Evolutionary conservation across 2,797 vertebrate species (phyloP).

Genomic region (Hippoglossus hippoglossus): DNA sequence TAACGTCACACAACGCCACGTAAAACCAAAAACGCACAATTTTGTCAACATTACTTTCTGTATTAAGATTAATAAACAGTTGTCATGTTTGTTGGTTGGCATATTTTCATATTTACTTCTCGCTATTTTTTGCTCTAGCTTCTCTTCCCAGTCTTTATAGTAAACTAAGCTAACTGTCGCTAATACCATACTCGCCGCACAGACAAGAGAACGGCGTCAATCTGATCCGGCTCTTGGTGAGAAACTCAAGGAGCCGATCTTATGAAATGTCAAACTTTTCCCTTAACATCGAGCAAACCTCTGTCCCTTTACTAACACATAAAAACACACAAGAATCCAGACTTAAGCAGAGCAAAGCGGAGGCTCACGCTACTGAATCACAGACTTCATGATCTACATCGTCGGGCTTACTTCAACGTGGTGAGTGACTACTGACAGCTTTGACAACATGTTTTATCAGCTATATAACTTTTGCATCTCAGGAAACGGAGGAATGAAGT

Average conservation of each 20-base stretch:
- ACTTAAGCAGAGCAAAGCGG: slow-evolving; percentile 46
- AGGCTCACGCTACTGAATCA: slow-evolving; percentile 54
- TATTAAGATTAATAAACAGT: not conserved
- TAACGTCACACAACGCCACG: no score
- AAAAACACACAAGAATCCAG: slow-evolving; percentile 38
- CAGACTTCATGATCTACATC: slow-evolving; percentile 65
- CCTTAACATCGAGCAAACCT: slow-evolving; percentile 55
- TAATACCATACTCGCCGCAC: not conserved
- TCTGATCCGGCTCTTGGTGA: not conserved
- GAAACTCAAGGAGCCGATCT: not conserved
- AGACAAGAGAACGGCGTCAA: not conserved
- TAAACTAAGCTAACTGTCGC: not conserved
- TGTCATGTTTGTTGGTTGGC: no score
- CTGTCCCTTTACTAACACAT: slow-evolving; percentile 63
- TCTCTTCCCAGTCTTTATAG: not conserved
- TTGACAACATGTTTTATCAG: slow-evolving; percentile 57
- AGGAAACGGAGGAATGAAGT: slow-evolving; percentile 73
- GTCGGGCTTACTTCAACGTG: slow-evolving; percentile 64
- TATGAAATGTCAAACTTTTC: slow-evolving; percentile 16
- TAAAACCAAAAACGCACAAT: not conserved
- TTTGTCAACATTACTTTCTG: no score
- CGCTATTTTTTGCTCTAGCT: no score
- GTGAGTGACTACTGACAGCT: slow-evolving; percentile 54
- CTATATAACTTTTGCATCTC: slow-evolving; percentile 64
- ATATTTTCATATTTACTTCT: no score